Base-by-base conservation (phyloP, 2,888 invertebrate species). In the Ochropacha duplaris region DNA sequence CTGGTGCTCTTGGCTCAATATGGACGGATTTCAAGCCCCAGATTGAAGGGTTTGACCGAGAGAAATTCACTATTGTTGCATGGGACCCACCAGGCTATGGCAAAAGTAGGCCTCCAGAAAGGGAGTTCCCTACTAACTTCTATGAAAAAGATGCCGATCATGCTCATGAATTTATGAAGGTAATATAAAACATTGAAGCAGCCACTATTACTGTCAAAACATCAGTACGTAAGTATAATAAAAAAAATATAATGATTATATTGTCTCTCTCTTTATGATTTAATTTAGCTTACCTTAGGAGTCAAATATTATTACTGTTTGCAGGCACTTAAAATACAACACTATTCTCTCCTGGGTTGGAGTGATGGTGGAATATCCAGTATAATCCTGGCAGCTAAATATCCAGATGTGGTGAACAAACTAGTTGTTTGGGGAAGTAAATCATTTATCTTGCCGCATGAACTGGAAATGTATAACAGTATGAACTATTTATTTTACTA, bases 21-120 rank as follows among this genome's bases (percentile, higher is more conserved):
- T 96, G 96, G 95, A 96, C 96, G 0, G 97, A 98, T 83, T 98
- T 97, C 76, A 95, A 94, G 65, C 96, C 96, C 0, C 97, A 97
- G 86, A 90, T 97, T 9, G 94, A 96, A 69, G 93, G 95, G 58
- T 86, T 97, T 34, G 90, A 95, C 77, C 86, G 83, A 62, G 85
- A 93, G 2, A 94, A 94, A 74, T 94, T 96, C 66, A 95, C 95
- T 0, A 66, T 96, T 26, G 83, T 96, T 9, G 96, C 94, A 0
- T 97, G 96, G 96, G 98, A 98, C 85, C 97, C 98, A 0, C 96
- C 97, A 0, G 98, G 98, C 0, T 98, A 97, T 88, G 98, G 98
- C 0, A 94, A 95, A 61, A 97, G 97, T 60, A 93, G 96, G 63
- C 98, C 97, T 0, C 97, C 97, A 0, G 90, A 94, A 24, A 94